Percentiles rank a stretch among this genome's conserved stretches.
These are phyloP conservation scores for Diabrotica undecimpunctata DNA, from an alignment of 1,140 invertebrate species.

Conservation along the genomic window DNA sequence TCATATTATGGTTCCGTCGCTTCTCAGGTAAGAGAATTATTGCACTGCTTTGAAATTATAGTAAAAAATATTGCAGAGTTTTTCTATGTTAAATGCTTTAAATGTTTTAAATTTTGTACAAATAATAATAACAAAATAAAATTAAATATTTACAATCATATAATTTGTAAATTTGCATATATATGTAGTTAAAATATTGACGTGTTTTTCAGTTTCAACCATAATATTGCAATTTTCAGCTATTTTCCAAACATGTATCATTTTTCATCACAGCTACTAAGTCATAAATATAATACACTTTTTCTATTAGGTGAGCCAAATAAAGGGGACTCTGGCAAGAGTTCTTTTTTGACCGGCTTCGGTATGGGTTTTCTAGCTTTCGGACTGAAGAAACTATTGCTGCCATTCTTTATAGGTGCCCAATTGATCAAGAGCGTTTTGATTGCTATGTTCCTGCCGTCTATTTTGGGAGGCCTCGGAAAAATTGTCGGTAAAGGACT, in stretches of 20 bases:
- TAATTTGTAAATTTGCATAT: no score
- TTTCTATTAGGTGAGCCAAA: background rate
- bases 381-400: conserved; percentile 73
- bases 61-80: no score
- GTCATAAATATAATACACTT: background rate
- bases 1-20: no score
- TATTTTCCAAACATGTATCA: background rate
- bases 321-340: conserved; percentile 50
- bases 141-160: no score
- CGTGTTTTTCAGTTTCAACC: no score
- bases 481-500: conserved; percentile 76
- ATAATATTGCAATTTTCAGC: background rate
- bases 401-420: conserved; percentile 71
- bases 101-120: no score
- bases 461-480: conserved; percentile 73
- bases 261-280: background rate
- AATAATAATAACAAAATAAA: no score
- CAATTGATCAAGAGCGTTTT: conserved; percentile 77
- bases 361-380: conserved; percentile 71
- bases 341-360: conserved; percentile 65
- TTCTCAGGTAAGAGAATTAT: no score
- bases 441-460: conserved; percentile 76
- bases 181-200: no score
- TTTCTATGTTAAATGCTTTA: no score
- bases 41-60: no score